phyloP scores from a whole-genome alignment of 1,140 invertebrate genomes.

The Pseudomyrmex sp. region DNA sequence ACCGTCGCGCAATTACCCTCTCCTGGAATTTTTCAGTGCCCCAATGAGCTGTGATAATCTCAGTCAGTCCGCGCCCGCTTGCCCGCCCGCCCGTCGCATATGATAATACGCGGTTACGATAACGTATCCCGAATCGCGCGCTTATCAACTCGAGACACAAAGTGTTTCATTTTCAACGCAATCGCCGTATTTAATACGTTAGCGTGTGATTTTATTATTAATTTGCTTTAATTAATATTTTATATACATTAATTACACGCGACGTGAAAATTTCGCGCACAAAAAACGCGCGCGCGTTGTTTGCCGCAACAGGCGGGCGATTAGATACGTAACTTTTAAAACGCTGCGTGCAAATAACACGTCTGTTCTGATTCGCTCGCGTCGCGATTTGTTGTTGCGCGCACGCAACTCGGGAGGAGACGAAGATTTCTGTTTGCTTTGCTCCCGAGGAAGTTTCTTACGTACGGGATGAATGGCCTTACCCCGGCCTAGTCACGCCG shows the following conservation, averaged over 20 bases:
- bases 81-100: not conserved
- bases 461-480: constrained; percentile 49
- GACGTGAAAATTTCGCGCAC: not conserved
- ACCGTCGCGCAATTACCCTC: constrained; percentile 13
- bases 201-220: not conserved
- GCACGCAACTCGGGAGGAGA: not conserved
- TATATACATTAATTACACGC: not conserved
- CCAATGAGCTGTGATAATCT: constrained; percentile 52
- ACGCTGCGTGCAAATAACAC: not conserved
- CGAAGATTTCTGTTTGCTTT: constrained; percentile 1
- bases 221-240: too few relatives aligned
- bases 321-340: constrained; percentile 30
- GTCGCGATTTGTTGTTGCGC: not conserved
- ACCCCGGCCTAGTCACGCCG: constrained; percentile 25
- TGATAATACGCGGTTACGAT: constrained; percentile 56
- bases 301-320: not conserved
- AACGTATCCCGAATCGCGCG: constrained; percentile 40
- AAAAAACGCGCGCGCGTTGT: constrained; percentile 10
- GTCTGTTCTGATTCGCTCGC: constrained; percentile 21
- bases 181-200: not conserved
- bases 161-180: constrained; percentile 18
- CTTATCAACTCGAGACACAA: constrained; percentile 33
- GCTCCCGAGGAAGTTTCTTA: constrained; percentile 24
- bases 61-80: constrained; percentile 5
- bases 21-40: constrained; percentile 30